These are phyloP conservation scores for Elephas maximus DNA, from an alignment of 2,113 vertebrate genomes.

Conservation along the genomic window DNA sequence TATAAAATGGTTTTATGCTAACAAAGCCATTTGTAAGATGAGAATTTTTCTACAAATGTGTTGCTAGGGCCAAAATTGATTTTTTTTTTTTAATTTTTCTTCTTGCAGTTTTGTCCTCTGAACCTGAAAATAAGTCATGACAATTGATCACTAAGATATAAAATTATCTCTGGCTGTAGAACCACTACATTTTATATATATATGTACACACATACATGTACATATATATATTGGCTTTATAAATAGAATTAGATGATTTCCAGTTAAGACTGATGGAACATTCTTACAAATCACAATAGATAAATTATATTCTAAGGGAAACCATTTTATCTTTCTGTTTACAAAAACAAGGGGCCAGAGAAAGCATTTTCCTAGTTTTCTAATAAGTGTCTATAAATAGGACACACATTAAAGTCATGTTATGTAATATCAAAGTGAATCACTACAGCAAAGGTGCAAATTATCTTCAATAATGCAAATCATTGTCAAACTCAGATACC, in stretches of 20 bases:
- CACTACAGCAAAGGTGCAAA: neutral
- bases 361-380: neutral
- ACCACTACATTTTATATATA: neutral
- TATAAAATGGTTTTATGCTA: neutral
- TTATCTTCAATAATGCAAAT: neutral
- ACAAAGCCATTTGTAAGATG: neutral
- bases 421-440: too few species aligned
- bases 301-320: slow-evolving; percentile 24
- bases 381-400: neutral
- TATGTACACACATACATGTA: neutral
- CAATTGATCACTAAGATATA: neutral
- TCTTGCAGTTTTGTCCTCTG: neutral
- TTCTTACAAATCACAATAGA: neutral
- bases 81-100: neutral
- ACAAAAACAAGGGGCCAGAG: neutral
- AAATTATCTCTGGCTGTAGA: neutral
- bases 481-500: neutral
- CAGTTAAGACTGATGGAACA: neutral
- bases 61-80: neutral
- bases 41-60: neutral
- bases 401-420: neutral
- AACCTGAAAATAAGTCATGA: neutral
- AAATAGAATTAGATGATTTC: neutral
- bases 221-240: neutral
- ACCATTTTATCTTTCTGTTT: neutral